Base-by-base conservation (phyloP, 2,113 vertebrate genomes). In the Poicephalus meyeri region DNA sequence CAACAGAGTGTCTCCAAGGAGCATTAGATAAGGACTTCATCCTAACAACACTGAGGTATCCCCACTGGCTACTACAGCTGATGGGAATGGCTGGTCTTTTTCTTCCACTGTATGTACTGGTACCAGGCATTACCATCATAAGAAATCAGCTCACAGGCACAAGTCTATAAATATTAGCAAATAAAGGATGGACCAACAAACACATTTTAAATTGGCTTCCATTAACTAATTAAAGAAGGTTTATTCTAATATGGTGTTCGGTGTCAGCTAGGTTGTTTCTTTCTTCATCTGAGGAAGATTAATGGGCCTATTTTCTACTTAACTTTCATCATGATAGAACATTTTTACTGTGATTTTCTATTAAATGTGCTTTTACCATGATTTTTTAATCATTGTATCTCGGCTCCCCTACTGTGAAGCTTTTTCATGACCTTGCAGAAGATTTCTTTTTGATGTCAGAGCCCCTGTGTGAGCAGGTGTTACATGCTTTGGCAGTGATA, bases 401-500 rank as follows among this genome's bases (percentile, higher is more conserved):
- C 35, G 86, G 69, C 28, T 74, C 5, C 39, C 55, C 47, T 28
- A 79, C 86, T 2, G 4, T 37, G 61, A 95, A 86, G 28, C 13
- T 64, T 88, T 89, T 64, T 80, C 70, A 78, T 56, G 60, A 80
- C 86, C 68, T 94, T 92, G 68, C 72, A 2, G 14, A 94, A 92
- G 77, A 78, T 81, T 73, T 86, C 88, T 68, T 88, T 58, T 47
- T 88, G 55, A 78, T 84, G 86, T 88, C 88, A 92, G 88, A 90
- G 86, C 18, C n/a, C 64, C 64, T 65, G 65, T 10, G 15, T 68
- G 56, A 92, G 80, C 77, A 90, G 76, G 72, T 94, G 86, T 84
- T 86, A 78, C 60, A 52, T 37, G 47, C 24, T 79, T 81, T 92
- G 80, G 80, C 80, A 92, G 77, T 86, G 82, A 95, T 41, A 76